Base-by-base conservation (phyloP, 2,888 invertebrate species). In the Synanthedon vespiformis region DNA sequence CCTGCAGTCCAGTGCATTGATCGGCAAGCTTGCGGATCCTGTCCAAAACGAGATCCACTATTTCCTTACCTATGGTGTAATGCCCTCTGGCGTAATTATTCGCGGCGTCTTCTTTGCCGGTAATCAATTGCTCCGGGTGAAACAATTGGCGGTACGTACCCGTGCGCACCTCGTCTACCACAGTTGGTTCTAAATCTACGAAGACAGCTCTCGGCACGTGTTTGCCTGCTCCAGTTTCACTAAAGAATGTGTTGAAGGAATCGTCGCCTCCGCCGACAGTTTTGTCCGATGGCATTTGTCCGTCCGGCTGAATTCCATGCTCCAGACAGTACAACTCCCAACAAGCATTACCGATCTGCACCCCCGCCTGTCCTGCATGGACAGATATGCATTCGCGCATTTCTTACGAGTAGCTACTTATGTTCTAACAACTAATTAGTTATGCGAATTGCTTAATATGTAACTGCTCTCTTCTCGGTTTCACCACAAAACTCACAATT, bases 1-100 rank as follows among this genome's bases (percentile, higher is more conserved):
- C 97, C 80, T 95, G 94, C 16, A 92, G 91, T 55, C 96, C 96
- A 14, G 95, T 95, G 83, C 96, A 97, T 88, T 95, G 95, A 74
- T 97, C 96, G 8, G 93, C 93, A 67, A 94, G 84, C 77, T 94
- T 95, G 57, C 95, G 91, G 60, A 96, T 92, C 54, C 96, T 89
- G 84, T 96, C 95, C 62, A 95, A 86, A 4, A 95, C 95, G 57
- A 95, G 88, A 70, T 96, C 96, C 12, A 97, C 95, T 62, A 97
- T 95, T 82, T 97, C 97, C 75, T 95, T 95, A 63, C 97, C 98
- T 71, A 98, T 95, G 52, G 97, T 98, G 88, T 98, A 98, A 81
- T 98, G 98, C 52, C 98, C 98, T 67, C 98, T 91, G 40, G 98
- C 98, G 70, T 98, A 98, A 83, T 98, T 98, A 81, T 98, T 98